phyloP scores from a whole-genome alignment of 2,113 vertebrate genomes.

The Otis tarda region DNA sequence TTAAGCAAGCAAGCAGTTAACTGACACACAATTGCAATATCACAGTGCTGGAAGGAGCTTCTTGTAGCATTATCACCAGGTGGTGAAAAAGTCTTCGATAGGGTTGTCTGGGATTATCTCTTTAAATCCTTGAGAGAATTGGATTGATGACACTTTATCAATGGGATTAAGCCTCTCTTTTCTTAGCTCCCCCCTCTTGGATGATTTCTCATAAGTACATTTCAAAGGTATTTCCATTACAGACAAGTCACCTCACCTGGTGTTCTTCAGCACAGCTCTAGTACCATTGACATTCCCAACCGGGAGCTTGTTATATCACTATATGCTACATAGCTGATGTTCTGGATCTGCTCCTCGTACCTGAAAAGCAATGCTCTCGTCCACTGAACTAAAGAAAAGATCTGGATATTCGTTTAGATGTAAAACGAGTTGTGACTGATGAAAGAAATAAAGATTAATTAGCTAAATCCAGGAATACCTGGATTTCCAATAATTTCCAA shows the following conservation, averaged over 20 bases:
- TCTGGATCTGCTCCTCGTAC: not conserved
- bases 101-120: not conserved
- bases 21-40: not conserved
- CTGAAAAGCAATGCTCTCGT: not conserved
- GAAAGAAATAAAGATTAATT: not conserved
- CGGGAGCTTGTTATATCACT: not conserved
- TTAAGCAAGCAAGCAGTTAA: not conserved
- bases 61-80: not conserved
- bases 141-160: not conserved
- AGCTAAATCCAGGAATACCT: not conserved
- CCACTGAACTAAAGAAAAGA: not conserved
- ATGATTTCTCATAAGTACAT: not conserved
- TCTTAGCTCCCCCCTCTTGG: not conserved
- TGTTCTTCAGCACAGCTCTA: not conserved
- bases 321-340: accelerated
- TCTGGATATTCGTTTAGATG: not conserved
- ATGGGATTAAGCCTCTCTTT: not conserved
- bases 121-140: constrained; percentile 2
- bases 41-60: not conserved
- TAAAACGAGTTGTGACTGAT: not conserved
- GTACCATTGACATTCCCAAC: not conserved
- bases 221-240: not conserved
- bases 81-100: not conserved
- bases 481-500: not conserved
- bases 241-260: not conserved